Conservation (phyloP, 1,140 invertebrate genomes). For the Heliconius congener region DNA sequence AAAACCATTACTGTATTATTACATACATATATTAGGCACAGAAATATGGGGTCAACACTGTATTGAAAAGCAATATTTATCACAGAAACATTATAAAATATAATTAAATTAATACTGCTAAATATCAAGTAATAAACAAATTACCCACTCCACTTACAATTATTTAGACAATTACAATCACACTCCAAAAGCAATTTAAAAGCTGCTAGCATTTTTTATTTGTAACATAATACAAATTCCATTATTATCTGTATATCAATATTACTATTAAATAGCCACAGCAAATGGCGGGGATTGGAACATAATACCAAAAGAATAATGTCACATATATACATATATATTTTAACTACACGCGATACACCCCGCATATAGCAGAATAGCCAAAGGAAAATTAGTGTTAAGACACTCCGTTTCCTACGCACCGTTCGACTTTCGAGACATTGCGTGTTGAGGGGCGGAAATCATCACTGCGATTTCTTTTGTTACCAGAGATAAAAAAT, state of each 20-base stretch:
- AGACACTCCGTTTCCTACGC: too few relatives aligned
- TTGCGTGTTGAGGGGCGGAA: too few relatives aligned
- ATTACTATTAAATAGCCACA: neutral
- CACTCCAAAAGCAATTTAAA: neutral
- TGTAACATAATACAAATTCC: too few relatives aligned
- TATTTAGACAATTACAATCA: slow-evolving; percentile 2
- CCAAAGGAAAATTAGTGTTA: too few relatives aligned
- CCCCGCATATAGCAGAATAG: too few relatives aligned
- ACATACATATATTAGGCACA: slow-evolving; percentile 32
- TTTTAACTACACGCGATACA: too few relatives aligned
- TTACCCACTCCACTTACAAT: neutral
- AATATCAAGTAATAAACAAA: slow-evolving; percentile 48
- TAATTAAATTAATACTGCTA: slow-evolving; percentile 55
- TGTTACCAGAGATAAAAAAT: too few relatives aligned
- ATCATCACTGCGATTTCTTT: too few relatives aligned
- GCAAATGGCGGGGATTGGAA: neutral
- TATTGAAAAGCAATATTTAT: slow-evolving; percentile 61
- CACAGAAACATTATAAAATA: slow-evolving; percentile 55
- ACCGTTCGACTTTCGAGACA: too few relatives aligned
- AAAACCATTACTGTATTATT: neutral
- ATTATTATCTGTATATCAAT: neutral
- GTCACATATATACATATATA: too few relatives aligned
- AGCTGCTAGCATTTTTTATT: neutral
- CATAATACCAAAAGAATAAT: too few relatives aligned
- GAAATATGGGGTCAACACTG: slow-evolving; percentile 26